Conservation (phyloP, 1,140 invertebrate species). For the Ditylenchus dipsaci region DNA sequence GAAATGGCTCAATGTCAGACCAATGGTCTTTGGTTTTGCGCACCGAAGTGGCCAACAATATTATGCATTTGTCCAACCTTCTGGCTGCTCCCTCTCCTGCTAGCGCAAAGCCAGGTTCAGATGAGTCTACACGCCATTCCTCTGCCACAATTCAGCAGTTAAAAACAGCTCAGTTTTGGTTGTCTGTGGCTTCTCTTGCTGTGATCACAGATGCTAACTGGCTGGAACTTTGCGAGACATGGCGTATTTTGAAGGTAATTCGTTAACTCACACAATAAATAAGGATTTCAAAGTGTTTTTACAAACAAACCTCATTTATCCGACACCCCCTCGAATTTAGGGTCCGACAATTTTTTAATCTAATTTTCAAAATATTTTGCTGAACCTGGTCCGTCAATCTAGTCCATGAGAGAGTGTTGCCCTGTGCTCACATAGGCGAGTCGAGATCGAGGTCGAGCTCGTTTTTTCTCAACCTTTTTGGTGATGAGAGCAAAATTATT, state of each 20-base stretch:
- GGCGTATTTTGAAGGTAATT: not conserved
- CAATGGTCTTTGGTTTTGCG: conserved; percentile 9
- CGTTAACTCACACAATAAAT: not conserved
- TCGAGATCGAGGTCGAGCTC: no score
- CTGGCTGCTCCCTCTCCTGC: not conserved
- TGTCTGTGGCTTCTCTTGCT: conserved; percentile 84
- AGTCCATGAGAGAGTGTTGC: no score
- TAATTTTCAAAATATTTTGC: no score
- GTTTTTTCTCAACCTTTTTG: no score
- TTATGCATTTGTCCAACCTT: not conserved
- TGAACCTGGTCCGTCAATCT: no score
- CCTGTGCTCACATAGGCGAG: no score
- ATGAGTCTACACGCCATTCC: not conserved
- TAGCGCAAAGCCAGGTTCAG: not conserved
- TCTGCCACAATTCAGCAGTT: not conserved
- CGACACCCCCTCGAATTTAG: no score
- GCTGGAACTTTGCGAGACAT: conserved; percentile 58
- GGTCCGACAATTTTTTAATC: no score
- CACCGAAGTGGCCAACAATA: not conserved
- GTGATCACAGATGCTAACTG: conserved; percentile 62
- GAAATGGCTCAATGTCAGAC: not conserved
- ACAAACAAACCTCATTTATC: not conserved
- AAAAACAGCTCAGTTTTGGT: conserved; percentile 65
- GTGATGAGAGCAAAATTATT: no score
- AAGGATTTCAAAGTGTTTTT: not conserved